A percentile compares a stretch with the other conserved stretches of the same genome.
Evolutionary conservation across 2,888 invertebrate species (phyloP).

Genomic region (Podabrus alpinus): DNA sequence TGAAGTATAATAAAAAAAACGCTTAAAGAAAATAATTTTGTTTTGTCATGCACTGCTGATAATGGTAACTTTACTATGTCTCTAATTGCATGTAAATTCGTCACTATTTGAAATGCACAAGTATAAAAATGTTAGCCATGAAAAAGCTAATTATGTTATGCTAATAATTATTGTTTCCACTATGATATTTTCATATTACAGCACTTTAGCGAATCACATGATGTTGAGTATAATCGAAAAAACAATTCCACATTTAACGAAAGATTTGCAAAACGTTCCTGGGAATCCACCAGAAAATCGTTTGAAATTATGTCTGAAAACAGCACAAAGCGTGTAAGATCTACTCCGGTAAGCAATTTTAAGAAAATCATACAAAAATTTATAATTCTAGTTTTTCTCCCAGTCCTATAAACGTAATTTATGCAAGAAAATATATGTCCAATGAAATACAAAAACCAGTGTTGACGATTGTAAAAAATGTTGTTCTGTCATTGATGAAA

Average conservation of each 20-base stretch:
- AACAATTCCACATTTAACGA: slow-evolving; percentile 8
- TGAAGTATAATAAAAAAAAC: neutral
- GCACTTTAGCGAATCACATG: slow-evolving; percentile 44
- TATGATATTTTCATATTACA: slow-evolving; percentile 22
- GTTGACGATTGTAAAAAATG: neutral
- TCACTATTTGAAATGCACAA: neutral
- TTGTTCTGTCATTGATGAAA: neutral
- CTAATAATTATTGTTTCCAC: no score
- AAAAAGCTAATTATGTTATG: neutral
- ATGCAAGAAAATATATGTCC: neutral
- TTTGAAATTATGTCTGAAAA: neutral
- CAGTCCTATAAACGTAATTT: slow-evolving; percentile 1
- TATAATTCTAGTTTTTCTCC: neutral
- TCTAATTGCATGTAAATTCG: neutral
- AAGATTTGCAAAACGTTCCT: neutral
- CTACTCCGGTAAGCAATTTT: neutral
- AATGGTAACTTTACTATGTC: neutral
- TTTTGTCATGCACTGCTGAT: neutral
- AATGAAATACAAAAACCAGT: neutral
- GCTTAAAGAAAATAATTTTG: neutral
- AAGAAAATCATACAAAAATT: neutral
- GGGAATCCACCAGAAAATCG: neutral
- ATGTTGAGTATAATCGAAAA: slow-evolving; percentile 39
- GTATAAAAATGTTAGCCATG: neutral
- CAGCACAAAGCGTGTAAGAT: neutral